A percentile compares a stretch with the other conserved stretches of the same genome.
Conservation (phyloP, 2,888 invertebrate genomes). For the Drosophila nigritarsus region DNA sequence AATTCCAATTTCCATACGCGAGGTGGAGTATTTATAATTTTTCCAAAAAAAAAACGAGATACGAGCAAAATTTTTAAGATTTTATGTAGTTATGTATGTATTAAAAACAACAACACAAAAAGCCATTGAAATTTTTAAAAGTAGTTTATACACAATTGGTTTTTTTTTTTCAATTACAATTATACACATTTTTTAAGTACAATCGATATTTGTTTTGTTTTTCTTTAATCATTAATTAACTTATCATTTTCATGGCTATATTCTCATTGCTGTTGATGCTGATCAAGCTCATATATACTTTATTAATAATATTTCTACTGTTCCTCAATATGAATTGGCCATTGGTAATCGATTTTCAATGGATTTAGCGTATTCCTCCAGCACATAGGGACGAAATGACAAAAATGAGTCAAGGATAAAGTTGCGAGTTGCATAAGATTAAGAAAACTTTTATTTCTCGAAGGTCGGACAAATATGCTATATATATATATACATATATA, state of each 20-base stretch:
- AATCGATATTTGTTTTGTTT: conserved; percentile 19
- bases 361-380: neutral
- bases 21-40: conserved; percentile 33
- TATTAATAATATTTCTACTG: neutral
- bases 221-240: conserved; percentile 1
- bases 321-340: neutral
- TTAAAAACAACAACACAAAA: conserved; percentile 41
- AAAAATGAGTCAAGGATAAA: neutral
- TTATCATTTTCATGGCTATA: neutral
- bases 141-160: conserved; percentile 43
- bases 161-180: conserved; percentile 35
- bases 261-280: neutral
- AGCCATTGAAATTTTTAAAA: conserved; percentile 59
- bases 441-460: too few species aligned
- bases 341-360: neutral
- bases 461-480: neutral
- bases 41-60: conserved; percentile 35
- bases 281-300: neutral
- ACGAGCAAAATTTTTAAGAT: conserved; percentile 47
- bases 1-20: conserved; percentile 34
- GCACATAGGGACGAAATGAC: neutral
- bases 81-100: conserved; percentile 51
- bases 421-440: too few species aligned
- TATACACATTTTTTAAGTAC: conserved; percentile 49
- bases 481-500: too few species aligned